Base-by-base conservation (phyloP, 2,113 vertebrate species). In the Chloropsis hardwickii region DNA sequence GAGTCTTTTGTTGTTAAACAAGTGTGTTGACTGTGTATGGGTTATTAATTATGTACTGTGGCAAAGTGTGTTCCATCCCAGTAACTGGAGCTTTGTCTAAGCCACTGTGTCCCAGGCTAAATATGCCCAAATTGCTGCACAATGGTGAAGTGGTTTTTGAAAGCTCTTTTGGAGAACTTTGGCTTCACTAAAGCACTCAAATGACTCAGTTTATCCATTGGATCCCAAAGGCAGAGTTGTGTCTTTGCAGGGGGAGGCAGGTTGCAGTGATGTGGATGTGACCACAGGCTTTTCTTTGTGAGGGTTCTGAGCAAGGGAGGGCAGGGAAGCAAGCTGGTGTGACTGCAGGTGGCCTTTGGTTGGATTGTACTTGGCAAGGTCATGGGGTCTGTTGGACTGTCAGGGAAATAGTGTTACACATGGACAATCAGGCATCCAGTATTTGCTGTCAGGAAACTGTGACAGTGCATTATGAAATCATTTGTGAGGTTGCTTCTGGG, bases 1-100 rank as follows among this genome's bases (percentile, higher is more conserved):
- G 81, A 80, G 78, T 81, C 93, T 57, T 94, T 86, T 81, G 76
- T 82, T 93, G 72, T 93, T 85, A 92, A 91, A 88, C 71, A 92
- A 94, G 72, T 12, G 35, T 66, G 92, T 74, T 94, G 90, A 44
- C 88, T 88, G 76, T 74, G 31, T 53, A 83, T 58, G 71, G 79
- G 82, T 77, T 94, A 90, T 94, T 92, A 89, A 74, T 94, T 84
- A 50, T 65, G 65, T 22, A 28, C 48, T 33, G 14, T 3, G 35
- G 79, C 64, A 73, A 50, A 83, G 82, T 5, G 35, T 31, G 80
- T 86, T 96, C 90, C 45, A 21, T 61, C 72, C 76, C 65, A 24
- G 78, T 29, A 67, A 67, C 76, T 9, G 21, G 47, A 65, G 72
- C 72, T 92, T 83, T 82, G 89, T 67, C 88, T 66, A 37, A 96